A percentile compares a stretch with the other conserved stretches of the same genome.
Evolutionary conservation across 2,888 invertebrate species (phyloP).

Genomic region (Lypha dubia): DNA sequence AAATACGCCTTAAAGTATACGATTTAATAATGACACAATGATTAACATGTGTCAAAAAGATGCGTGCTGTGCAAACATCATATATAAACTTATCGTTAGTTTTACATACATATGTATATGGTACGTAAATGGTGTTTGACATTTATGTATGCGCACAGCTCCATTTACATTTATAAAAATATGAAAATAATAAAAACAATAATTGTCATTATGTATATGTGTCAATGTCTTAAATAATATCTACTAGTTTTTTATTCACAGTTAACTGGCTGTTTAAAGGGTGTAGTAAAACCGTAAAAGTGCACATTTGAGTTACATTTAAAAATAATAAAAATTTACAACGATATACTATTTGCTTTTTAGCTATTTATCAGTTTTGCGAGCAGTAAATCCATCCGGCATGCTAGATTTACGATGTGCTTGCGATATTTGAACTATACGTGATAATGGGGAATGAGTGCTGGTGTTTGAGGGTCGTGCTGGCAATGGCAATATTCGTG

Average conservation of each 20-base stretch:
- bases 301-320: not conserved
- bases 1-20: not conserved
- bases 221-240: constrained; percentile 2
- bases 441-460: constrained; percentile 82
- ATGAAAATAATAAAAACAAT: too few species aligned
- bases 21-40: not conserved
- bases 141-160: too few species aligned
- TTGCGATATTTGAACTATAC: constrained; percentile 83
- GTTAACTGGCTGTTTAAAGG: constrained; percentile 2
- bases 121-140: too few species aligned
- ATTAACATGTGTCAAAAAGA: not conserved
- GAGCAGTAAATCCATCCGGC: constrained; percentile 74
- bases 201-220: too few species aligned
- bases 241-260: constrained; percentile 15
- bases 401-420: constrained; percentile 82
- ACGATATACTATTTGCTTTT: not conserved
- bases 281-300: not conserved
- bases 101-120: too few species aligned
- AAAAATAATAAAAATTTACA: not conserved
- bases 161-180: too few species aligned
- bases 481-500: constrained; percentile 75
- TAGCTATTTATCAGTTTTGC: constrained; percentile 55
- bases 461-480: constrained; percentile 77
- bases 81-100: too few species aligned
- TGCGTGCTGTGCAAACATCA: too few species aligned